Evolutionary conservation across 2,113 vertebrate species (phyloP), one percentile per base, ranked within the genome.

Genomic region (Ariopsis seemanni): DNA sequence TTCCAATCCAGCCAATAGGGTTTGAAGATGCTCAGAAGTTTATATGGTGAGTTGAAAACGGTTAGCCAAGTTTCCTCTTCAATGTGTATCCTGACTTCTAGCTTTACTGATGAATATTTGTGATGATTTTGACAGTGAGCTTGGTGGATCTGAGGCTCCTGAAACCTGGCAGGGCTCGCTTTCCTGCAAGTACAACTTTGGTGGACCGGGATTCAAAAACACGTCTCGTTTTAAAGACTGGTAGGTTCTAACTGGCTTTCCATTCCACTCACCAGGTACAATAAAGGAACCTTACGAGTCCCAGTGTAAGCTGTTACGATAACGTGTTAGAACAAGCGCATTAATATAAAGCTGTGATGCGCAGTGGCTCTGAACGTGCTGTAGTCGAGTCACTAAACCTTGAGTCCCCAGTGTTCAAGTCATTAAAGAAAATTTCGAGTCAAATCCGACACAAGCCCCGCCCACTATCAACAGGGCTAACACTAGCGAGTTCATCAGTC

Each of bases 1-100:
- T 98, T 92, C 97, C 97, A 1, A 93, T 91, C n/a, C 97, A 97
- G 84, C 97, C 97, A 82, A 98, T 98, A 8, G 96, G 97, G 87
- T 98, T 96, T 89, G 93, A 95, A 86, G 96, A 97, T 75, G 97
- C 97, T 1, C 87, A 90, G 72, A 77, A 0, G 2, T 92, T 98
- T n/a, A 97, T 98, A 85, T 96, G 97, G 97, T 98, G 79, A 92
- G 96, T 91, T 2, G n/a, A 77, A 83, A 62, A 55, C 2, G 69
- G 15, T 63, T 60, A 11, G 17, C 34, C 0, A 27, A 25, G 25
- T 63, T n/a, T 34, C 30, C 27, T 15, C 1, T 9, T 4, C 10
- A 42, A 12, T n/a, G 4, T 80, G 27, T 30, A 52, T 80, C 53
- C 50, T 74, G 53, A 80, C 9, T 30, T 80, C 11, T 10, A 11